Evolutionary conservation across 92 coral and sea anemone genomes (phyloP).

Genomic region (Galaxea fascicularis): DNA sequence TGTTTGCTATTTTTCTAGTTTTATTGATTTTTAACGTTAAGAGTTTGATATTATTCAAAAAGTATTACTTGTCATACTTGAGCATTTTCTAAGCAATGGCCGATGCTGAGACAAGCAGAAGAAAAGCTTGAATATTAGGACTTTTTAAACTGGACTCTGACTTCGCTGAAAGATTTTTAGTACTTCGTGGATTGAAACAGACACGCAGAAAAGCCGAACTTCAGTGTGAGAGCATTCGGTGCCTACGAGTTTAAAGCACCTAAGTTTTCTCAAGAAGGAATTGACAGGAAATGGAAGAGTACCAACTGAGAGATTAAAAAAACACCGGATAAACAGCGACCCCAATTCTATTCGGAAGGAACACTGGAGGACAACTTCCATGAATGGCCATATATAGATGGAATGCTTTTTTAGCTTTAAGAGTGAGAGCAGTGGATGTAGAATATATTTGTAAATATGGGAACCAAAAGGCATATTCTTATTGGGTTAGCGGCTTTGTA

Average conservation of each 20-base stretch:
- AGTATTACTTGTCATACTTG: too few species aligned
- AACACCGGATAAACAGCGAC: neutral
- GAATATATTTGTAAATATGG: too few species aligned
- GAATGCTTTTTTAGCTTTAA: conserved; percentile 43
- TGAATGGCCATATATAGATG: conserved; percentile 50
- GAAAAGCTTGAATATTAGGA: too few species aligned
- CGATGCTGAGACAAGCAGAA: too few species aligned
- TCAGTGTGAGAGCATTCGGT: neutral
- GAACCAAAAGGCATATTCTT: conserved; percentile 59
- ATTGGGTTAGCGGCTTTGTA: conserved; percentile 64
- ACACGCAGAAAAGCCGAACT: neutral
- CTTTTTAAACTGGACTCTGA: too few species aligned
- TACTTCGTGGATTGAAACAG: neutral
- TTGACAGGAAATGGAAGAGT: conserved; percentile 21
- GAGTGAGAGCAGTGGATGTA: conserved; percentile 26
- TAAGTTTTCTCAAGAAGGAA: conserved; percentile 34
- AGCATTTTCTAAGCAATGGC: too few species aligned
- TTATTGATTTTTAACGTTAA: neutral
- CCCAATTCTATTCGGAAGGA: neutral
- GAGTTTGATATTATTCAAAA: neutral
- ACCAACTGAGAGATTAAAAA: conserved; percentile 12
- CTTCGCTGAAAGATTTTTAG: neutral
- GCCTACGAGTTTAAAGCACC: conserved; percentile 5
- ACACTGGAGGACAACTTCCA: neutral
- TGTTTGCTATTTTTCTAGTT: neutral